Percentiles rank a stretch among this genome's conserved stretches.
These are phyloP conservation scores for Junonia oenone DNA, from an alignment of 2,888 invertebrate species.

Conservation along the genomic window DNA sequence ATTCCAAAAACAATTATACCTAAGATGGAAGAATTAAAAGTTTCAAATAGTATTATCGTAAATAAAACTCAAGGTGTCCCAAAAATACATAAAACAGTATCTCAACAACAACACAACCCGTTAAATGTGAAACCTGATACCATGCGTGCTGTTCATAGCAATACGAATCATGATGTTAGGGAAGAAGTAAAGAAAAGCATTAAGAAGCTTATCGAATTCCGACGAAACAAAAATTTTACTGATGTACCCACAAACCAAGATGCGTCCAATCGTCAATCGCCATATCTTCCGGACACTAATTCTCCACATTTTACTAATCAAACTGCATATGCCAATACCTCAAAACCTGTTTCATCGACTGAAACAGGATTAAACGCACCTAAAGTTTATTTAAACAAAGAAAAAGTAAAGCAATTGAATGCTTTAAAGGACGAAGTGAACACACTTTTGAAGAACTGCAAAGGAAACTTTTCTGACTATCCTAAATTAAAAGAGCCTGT, in stretches of 20 bases:
- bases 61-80: background rate
- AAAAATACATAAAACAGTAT: background rate
- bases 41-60: background rate
- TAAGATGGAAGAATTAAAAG: background rate
- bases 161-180: constrained; percentile 6
- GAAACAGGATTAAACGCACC: constrained; percentile 35
- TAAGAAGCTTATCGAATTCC: constrained; percentile 49
- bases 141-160: background rate
- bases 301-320: background rate
- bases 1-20: constrained; percentile 4
- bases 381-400: constrained; percentile 44
- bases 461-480: background rate
- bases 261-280: background rate
- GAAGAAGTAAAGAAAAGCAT: constrained; percentile 51
- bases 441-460: constrained; percentile 28
- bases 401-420: constrained; percentile 38
- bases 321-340: background rate
- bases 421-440: constrained; percentile 36
- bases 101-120: background rate
- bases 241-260: constrained; percentile 11
- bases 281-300: background rate
- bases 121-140: background rate
- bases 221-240: constrained; percentile 40
- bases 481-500: background rate
- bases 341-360: background rate